phyloP scores from a whole-genome alignment of 2,888 invertebrate species.

The Halocaridina rubra region DNA sequence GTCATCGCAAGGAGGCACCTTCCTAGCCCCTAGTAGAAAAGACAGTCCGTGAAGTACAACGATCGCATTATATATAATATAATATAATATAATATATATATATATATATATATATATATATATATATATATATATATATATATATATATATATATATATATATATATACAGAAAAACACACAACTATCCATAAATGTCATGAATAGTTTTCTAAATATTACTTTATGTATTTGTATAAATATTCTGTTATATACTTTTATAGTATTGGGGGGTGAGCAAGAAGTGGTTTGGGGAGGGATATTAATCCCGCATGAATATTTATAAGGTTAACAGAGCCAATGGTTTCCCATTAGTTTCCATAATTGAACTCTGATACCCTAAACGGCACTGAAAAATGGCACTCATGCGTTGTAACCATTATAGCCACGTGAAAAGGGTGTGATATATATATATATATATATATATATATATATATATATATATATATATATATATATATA shows the following conservation, averaged over 20 bases:
- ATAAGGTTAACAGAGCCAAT: neutral
- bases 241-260: neutral
- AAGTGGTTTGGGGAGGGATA: neutral
- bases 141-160: constrained; percentile 18
- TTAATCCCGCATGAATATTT: neutral
- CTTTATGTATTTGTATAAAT: neutral
- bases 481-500: too few species aligned
- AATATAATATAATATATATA: neutral
- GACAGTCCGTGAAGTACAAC: neutral
- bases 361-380: too few species aligned
- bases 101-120: neutral
- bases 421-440: too few species aligned
- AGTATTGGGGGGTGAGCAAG: neutral
- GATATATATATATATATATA: too few species aligned
- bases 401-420: too few species aligned
- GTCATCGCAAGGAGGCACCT: neutral
- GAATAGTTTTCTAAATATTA: neutral
- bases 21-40: too few species aligned
- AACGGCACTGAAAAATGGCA: too few species aligned
- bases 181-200: neutral
- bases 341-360: too few species aligned
- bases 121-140: neutral
- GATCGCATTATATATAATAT: neutral
- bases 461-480: too few species aligned
- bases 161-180: neutral